Base-by-base conservation (phyloP, 2,888 invertebrate genomes). In the Hoplodrina blanda region DNA sequence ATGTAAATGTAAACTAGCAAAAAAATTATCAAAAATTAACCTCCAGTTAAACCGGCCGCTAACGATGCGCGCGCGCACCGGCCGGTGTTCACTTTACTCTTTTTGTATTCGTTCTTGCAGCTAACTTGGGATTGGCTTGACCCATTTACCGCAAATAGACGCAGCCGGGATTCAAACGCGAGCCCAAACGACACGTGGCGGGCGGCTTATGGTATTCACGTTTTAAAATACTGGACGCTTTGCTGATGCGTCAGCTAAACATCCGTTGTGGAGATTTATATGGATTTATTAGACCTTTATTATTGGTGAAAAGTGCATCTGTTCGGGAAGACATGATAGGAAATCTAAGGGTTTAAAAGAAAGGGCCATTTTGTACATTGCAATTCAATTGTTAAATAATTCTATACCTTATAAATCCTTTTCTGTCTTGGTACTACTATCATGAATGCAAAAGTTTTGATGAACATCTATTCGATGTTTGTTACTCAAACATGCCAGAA, bases 21-120 rank as follows among this genome's bases (percentile, higher is more conserved):
- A 15, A 46, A 67, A 56, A 15, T 3, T 5, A 56, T 30, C 59
- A 75, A 64, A 59, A 49, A 25, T 66, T 80, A 81, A 86, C 77
- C 63, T 67, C 52, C 64, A 56, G 80, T 77, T 73, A 73, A 76
- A 74, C 71, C 53, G 20, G 19, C 44, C 55, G 55, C 66, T 71
- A 62, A 80, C 72, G 13, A 57, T 56, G 70, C 76, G 73, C 76
- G 67, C 59, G 77, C 80, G 80, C 74, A 75, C 75, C 84, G 85
- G 87, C 83, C 85, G 85, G 82, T 82, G 82, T 83, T 87, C 89
- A 92, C 88, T 95, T 94, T 94, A 94, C 95, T 96, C 95, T 96
- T 96, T 96, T 96, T 96, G 95, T 95, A 94, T 95, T 95, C 90
- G 93, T 95, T 95, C 92, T 94, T 95, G 94, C 94, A 92, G 90